Evolutionary conservation across 2,797 vertebrate genomes (phyloP).

Genomic region (Tapirus indicus): DNA sequence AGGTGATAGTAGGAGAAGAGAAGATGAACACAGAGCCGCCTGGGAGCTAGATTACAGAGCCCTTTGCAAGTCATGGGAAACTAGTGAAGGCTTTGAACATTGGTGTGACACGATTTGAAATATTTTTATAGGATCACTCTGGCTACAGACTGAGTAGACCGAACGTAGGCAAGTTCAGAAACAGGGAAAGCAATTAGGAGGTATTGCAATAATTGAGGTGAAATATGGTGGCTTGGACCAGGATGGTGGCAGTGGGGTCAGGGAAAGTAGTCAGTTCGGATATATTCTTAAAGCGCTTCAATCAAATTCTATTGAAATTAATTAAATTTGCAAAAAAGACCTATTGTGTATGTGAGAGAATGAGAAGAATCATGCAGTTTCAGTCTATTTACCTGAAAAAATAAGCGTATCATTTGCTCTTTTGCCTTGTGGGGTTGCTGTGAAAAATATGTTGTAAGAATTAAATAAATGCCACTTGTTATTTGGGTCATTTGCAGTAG

Average conservation of each 20-base stretch:
- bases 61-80: background rate
- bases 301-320: background rate
- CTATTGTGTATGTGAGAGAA: background rate
- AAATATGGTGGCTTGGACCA: background rate
- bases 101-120: background rate
- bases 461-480: background rate
- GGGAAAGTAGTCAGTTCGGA: background rate
- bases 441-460: background rate
- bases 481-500: background rate
- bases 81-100: background rate
- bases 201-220: background rate
- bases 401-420: background rate
- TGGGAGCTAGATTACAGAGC: background rate
- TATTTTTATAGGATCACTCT: background rate
- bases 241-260: background rate
- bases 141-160: background rate
- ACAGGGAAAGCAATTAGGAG: background rate
- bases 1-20: background rate
- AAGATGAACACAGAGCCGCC: background rate
- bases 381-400: background rate
- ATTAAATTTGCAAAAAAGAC: background rate
- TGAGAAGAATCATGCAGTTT: background rate
- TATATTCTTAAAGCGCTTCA: background rate
- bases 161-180: background rate
- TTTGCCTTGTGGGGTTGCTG: background rate